Evolutionary conservation across 2,113 vertebrate genomes (phyloP), one percentile per base, ranked within the genome.

Genomic region (Dolichotis patagonum): DNA sequence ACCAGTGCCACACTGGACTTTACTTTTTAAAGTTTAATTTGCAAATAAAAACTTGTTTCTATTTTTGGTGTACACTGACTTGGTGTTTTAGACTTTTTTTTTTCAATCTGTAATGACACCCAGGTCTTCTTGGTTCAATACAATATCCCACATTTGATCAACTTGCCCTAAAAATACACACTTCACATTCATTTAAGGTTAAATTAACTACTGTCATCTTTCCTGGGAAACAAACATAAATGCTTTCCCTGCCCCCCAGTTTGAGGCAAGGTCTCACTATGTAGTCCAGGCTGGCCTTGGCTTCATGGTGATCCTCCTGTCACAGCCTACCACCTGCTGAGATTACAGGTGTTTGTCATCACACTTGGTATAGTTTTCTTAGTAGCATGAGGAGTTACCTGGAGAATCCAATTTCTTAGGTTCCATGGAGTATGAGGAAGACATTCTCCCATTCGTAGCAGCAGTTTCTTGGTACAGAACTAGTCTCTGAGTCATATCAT

Each of bases 401-500:
- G 97, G 93, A 95, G 95, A 90, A 92, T 92, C 98, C 0, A 71
- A 49, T 86, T 95, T 67, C 84, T 96, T 98, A 97, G 97, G 98
- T 97, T 98, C 98, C 98, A 96, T 94, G 28, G 98, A 98, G 43
- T 96, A 97, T 4, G 99, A 98, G 22, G 98, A 98, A 8, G 98
- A 98, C 91, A 98, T 94, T 88, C 99, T 98, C 94, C 99, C 99
- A 63, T 99, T 99, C 35, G 99, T 99, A 81, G 99, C 99, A 80
- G 99, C 99, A 20, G 98, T 99, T 95, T 99, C 99, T 78, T 99
- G 99, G 95, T 99, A 99, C 32, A 98, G 83, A 3, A 99, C 96
- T 65, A 99, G 98, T 93, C 99, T 99, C 96, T 99, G 99, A 43
- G 99, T 99, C 97, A 99, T 98, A 95, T 99, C 99, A 60, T 97